Conservation (phyloP, 1,140 invertebrate genomes). For the Campodea augens region DNA sequence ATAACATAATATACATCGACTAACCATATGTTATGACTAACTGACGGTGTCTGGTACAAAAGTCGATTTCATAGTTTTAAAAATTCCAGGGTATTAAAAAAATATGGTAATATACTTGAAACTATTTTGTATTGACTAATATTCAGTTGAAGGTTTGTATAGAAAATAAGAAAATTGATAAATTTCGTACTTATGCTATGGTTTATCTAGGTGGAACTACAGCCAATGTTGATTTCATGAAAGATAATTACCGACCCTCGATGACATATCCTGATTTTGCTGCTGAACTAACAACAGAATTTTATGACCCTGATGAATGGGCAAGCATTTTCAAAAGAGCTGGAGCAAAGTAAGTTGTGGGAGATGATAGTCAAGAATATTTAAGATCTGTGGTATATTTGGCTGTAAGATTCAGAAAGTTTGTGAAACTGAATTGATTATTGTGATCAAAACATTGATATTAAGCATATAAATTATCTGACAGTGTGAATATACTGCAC, state of each 20-base stretch:
- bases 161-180: too few relatives aligned
- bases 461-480: neutral
- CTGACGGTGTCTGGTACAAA: too few relatives aligned
- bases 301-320: too few relatives aligned
- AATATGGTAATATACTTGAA: too few relatives aligned
- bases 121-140: too few relatives aligned
- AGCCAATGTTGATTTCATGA: slow-evolving; percentile 37
- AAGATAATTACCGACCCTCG: slow-evolving; percentile 48
- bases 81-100: too few relatives aligned
- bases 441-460: slow-evolving; percentile 3
- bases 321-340: too few relatives aligned
- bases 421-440: neutral
- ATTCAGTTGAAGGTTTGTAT: too few relatives aligned
- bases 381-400: slow-evolving; percentile 55
- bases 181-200: too few relatives aligned
- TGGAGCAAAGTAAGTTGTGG: slow-evolving; percentile 60
- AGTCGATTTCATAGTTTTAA: too few relatives aligned
- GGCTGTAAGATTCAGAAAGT: slow-evolving; percentile 13
- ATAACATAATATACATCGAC: too few relatives aligned
- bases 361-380: slow-evolving; percentile 54
- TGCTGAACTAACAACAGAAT: slow-evolving; percentile 52
- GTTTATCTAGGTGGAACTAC: neutral
- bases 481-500: slow-evolving; percentile 1
- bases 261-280: slow-evolving; percentile 78
- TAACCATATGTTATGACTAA: too few relatives aligned